phyloP scores from a whole-genome alignment of 2,797 vertebrate species.

The Leptatherina wallacei region DNA sequence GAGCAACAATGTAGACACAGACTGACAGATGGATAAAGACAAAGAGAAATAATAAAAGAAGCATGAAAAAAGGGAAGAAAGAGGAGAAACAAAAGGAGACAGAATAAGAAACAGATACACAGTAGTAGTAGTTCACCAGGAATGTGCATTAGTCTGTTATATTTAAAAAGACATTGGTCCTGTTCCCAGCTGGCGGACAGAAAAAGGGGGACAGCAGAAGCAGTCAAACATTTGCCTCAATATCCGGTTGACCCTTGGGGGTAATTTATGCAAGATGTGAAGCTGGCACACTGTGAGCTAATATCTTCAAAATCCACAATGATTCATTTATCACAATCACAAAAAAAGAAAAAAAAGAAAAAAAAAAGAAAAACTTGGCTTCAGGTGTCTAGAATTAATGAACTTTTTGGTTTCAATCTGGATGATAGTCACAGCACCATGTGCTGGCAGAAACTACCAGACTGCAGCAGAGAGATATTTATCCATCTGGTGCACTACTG shows the following conservation, averaged over 20 bases:
- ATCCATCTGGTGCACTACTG: constrained; percentile 65
- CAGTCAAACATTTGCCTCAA: constrained; percentile 65
- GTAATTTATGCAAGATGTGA: constrained; percentile 73
- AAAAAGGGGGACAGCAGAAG: constrained; percentile 48
- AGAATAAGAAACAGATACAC: constrained; percentile 34
- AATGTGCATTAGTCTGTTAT: constrained; percentile 31
- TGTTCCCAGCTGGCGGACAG: constrained; percentile 53
- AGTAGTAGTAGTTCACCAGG: constrained; percentile 32
- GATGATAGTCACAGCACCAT: constrained; percentile 61
- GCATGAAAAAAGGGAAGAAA: constrained; percentile 5
- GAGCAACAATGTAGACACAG: constrained; percentile 39
- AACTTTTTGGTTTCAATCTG: constrained; percentile 65
- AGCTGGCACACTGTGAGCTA: constrained; percentile 57
- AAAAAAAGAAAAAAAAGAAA: constrained; percentile 48
- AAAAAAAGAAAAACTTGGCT: constrained; percentile 63
- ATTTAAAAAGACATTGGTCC: constrained; percentile 59
- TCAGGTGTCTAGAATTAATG: constrained; percentile 69
- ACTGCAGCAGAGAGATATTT: constrained; percentile 63
- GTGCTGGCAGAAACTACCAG: constrained; percentile 63
- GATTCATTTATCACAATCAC: constrained; percentile 73
- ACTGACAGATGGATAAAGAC: constrained; percentile 54
- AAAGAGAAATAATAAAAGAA: constrained; percentile 33
- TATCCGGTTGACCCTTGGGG: constrained; percentile 68
- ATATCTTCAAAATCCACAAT: constrained; percentile 74
- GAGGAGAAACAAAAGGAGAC: constrained; percentile 26